Conservation (phyloP, 2,113 vertebrate genomes). For the Tricholaema leucomelas region DNA sequence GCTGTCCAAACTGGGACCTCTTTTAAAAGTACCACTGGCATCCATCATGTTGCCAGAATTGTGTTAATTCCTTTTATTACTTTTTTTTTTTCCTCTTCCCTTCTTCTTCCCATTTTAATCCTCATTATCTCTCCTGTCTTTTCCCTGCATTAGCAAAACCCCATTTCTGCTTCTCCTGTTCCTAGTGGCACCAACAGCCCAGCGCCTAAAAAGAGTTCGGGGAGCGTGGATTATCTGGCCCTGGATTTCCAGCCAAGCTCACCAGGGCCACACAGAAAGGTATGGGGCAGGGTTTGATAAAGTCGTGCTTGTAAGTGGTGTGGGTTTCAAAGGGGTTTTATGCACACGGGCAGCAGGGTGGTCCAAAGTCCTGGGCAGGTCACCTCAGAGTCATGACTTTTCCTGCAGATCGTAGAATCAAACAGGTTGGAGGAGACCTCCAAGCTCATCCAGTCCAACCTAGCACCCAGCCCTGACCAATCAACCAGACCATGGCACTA, state of each 20-base stretch:
- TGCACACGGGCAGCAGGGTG: not conserved
- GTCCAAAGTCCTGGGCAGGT: not conserved
- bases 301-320: not conserved
- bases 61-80: not conserved
- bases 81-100: not conserved
- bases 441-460: no score
- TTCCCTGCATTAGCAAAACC: slow-evolving; percentile 87
- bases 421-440: no score
- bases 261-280: slow-evolving; percentile 94
- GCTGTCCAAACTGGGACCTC: not conserved
- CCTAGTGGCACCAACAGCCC: slow-evolving; percentile 95
- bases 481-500: no score
- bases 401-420: no score
- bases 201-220: slow-evolving; percentile 89
- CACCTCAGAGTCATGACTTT: not conserved
- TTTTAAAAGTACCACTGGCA: not conserved
- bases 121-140: slow-evolving; percentile 11
- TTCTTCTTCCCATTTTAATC: slow-evolving; percentile 18
- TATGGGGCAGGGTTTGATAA: slow-evolving; percentile 26
- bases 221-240: slow-evolving; percentile 94
- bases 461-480: no score
- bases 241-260: slow-evolving; percentile 95
- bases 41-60: not conserved
- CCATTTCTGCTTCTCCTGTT: slow-evolving; percentile 93
- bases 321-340: not conserved